Base-by-base conservation (phyloP, 2,113 vertebrate genomes). In the Limnothrissa miodon region DNA sequence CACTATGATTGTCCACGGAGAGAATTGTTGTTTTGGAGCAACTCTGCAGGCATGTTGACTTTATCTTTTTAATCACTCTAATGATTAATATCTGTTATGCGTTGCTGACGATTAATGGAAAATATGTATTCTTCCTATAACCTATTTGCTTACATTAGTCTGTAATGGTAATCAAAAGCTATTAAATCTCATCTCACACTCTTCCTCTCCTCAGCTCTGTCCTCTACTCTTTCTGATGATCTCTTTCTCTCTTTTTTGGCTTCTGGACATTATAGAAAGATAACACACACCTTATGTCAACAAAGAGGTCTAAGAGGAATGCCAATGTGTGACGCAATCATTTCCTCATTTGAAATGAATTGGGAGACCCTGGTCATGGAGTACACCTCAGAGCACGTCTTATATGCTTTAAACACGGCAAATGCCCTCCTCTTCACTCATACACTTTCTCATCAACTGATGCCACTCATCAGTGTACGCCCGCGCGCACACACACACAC, bases 281-380 rank as follows among this genome's bases (percentile, higher is more conserved):
- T 29, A 29, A 62, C 5, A 8, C 7, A 62, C 59, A 66, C 59
- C 56, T 74, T 51, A 45, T 53, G 45, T 78, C 39, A 84, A 78
- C 45, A 81, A 21, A 53, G 82, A 29, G 42, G 23, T 56, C 45
- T 78, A 21, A 53, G 82, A 29, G 42, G 23, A 25, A 78, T 83
- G 6, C 10, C 59, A 29, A 62, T 25, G n/a, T 81, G 39, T 85
- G 80, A 59, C 45, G 80, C 66, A 84, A 81, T 59, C 51, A 59
- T 81, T 81, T 29, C 39, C 62, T 84, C 53, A 46, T 13, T 79
- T 39, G 8, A 62, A 62, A 59, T 10, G 56, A 1, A 62, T 29
- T 62, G 59, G 4, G 53, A 4, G 78, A 62, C 56, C 0, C 44
- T 33, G 39, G 19, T 79, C 42, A 80, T 25, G 19, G 19, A 39